Conservation (phyloP, 1,140 invertebrate species). For the Helicoverpa armigera region DNA sequence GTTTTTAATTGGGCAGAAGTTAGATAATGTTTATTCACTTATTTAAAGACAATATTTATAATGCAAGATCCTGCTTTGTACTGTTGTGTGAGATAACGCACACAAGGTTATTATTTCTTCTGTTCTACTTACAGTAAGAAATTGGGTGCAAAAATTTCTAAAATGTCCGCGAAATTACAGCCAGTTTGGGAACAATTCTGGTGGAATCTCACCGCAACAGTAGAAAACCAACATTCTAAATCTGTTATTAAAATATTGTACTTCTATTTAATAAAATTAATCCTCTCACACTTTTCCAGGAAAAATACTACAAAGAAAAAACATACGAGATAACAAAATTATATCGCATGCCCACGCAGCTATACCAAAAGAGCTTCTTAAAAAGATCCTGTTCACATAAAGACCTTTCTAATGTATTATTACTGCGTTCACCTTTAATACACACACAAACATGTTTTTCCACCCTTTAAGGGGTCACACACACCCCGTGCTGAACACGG, state of each 20-base stretch:
- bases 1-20: background rate
- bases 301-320: background rate
- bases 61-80: no score
- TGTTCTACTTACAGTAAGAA: no score
- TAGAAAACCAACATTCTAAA: no score
- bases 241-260: no score
- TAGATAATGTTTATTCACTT: no score
- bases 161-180: no score
- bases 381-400: slow-evolving; percentile 10
- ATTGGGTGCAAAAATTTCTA: no score
- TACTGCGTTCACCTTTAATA: slow-evolving; percentile 11
- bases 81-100: no score
- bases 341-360: background rate
- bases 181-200: no score
- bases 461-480: slow-evolving; percentile 2
- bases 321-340: background rate
- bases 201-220: no score
- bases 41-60: no score
- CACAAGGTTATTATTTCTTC: no score
- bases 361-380: background rate
- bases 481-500: background rate
- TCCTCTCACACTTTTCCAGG: background rate
- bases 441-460: slow-evolving; percentile 16
- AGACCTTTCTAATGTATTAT: slow-evolving; percentile 15
- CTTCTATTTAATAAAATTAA: background rate